Evolutionary conservation across 2,797 vertebrate species (phyloP).

Genomic region (Capromys pilorides): DNA sequence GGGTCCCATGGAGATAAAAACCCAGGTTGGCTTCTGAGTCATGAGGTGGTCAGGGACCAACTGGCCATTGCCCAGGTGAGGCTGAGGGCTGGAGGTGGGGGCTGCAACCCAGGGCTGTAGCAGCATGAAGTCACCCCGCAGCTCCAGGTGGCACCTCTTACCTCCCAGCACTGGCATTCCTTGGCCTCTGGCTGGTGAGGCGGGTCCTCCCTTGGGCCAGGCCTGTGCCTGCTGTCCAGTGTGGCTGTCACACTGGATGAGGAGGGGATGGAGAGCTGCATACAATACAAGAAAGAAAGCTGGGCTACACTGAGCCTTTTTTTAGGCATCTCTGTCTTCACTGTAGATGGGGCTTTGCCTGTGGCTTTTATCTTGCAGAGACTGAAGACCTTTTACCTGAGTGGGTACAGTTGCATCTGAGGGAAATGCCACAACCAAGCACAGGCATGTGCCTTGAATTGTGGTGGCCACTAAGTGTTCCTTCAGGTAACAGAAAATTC

Average conservation of each 20-base stretch:
- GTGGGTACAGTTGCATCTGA: background rate
- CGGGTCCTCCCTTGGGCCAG: background rate
- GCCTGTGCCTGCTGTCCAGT: background rate
- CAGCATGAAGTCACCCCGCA: rapidly evolving
- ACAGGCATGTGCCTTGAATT: background rate
- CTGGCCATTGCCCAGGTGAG: background rate
- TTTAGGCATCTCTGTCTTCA: background rate
- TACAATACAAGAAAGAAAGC: background rate
- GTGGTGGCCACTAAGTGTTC: too few species aligned
- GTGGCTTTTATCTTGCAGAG: background rate
- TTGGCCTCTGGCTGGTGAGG: too few species aligned
- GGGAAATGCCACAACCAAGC: background rate
- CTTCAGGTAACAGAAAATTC: background rate
- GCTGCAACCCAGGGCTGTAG: too few species aligned
- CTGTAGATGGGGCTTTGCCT: background rate
- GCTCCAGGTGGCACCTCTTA: background rate
- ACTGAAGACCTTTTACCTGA: background rate
- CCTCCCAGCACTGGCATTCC: too few species aligned
- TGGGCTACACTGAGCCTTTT: background rate
- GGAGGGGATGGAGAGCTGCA: background rate
- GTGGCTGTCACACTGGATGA: background rate
- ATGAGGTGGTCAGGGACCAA: background rate
- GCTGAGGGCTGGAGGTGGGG: background rate
- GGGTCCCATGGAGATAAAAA: background rate
- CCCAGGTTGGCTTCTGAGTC: background rate